These are phyloP conservation scores for Radopholus similis DNA, from an alignment of 1,140 invertebrate species.

Conservation along the genomic window DNA sequence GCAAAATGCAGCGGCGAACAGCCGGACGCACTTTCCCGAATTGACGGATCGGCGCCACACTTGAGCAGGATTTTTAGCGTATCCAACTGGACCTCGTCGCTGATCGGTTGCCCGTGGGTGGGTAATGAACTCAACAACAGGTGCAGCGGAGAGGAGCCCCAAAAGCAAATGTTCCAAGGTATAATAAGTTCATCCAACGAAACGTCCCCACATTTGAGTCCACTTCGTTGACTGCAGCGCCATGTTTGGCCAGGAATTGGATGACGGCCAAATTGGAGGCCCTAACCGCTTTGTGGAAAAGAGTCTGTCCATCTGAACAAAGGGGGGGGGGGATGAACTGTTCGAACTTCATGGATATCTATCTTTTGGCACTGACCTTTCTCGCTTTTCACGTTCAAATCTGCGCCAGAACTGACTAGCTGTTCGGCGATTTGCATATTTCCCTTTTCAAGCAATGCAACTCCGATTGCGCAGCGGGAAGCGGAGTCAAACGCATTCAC, in stretches of 20 bases:
- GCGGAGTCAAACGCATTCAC: conserved; percentile 22
- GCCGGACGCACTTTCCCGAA: conserved; percentile 76
- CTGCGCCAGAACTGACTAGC: conserved; percentile 24
- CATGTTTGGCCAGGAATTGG: conserved; percentile 35
- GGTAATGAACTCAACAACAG: conserved; percentile 27
- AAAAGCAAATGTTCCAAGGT: neutral
- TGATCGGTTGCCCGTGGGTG: neutral
- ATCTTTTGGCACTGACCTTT: conserved; percentile 1
- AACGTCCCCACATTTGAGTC: conserved; percentile 19
- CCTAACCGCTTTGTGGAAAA: conserved; percentile 25
- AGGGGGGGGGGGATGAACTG: too few species aligned
- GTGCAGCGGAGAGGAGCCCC: conserved; percentile 35
- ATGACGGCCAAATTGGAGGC: conserved; percentile 23
- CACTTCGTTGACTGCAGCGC: conserved; percentile 17
- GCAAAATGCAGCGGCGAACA: conserved; percentile 83
- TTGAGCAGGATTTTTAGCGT: conserved; percentile 35
- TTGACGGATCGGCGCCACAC: conserved; percentile 28
- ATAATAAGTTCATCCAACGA: neutral
- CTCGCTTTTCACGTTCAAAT: conserved; percentile 10
- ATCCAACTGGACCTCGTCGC: conserved; percentile 28
- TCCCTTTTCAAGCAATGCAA: conserved; percentile 23
- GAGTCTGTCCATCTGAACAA: conserved; percentile 13
- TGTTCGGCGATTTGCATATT: conserved; percentile 33
- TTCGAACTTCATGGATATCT: too few species aligned
- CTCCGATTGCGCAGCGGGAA: conserved; percentile 21